Conservation (phyloP, 2,888 invertebrate genomes). For the Campaea margaritaria region DNA sequence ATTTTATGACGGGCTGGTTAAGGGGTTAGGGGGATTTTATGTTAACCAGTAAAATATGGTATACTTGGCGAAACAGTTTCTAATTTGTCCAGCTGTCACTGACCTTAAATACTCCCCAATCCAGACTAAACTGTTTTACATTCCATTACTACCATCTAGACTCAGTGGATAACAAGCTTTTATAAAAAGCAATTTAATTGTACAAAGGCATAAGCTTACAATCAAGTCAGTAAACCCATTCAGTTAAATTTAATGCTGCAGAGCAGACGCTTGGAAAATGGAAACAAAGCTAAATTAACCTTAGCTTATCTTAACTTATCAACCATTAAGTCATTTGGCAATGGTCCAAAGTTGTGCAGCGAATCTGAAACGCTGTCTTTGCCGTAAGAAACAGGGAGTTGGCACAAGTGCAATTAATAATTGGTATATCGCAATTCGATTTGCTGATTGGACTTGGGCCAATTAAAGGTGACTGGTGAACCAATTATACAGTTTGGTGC, state of each 20-base stretch:
- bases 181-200: slow-evolving; percentile 37
- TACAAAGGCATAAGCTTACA: slow-evolving; percentile 46
- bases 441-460: slow-evolving; percentile 15
- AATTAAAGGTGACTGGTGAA: slow-evolving; percentile 11
- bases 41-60: no score
- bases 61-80: no score
- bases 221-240: slow-evolving; percentile 48
- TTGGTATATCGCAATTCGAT: slow-evolving; percentile 21
- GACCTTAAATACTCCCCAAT: no score
- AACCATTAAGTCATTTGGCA: slow-evolving; percentile 73
- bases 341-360: slow-evolving; percentile 57
- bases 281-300: slow-evolving; percentile 70
- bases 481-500: slow-evolving; percentile 4
- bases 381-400: slow-evolving; percentile 55
- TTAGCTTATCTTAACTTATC: slow-evolving; percentile 72
- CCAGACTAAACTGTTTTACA: not conserved
- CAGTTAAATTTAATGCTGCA: slow-evolving; percentile 51
- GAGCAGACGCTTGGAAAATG: slow-evolving; percentile 49
- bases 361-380: slow-evolving; percentile 34
- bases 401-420: slow-evolving; percentile 49
- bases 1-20: no score
- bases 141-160: not conserved
- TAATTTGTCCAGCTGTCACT: no score
- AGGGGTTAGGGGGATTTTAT: no score
- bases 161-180: slow-evolving; percentile 15